These are phyloP conservation scores for Sinhomidia bicolor DNA, from an alignment of 2,888 invertebrate species.

Conservation along the genomic window DNA sequence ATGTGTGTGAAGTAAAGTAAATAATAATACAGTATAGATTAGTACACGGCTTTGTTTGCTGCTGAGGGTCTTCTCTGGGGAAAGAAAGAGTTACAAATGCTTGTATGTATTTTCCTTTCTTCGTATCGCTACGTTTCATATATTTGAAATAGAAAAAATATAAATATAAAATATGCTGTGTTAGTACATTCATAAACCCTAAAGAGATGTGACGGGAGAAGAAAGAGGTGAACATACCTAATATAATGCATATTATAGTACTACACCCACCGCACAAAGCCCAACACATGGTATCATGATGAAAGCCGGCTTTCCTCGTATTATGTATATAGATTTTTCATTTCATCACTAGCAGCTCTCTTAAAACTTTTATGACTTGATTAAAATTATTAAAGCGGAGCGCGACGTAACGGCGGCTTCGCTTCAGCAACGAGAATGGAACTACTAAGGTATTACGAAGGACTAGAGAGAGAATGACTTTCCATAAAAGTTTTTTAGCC, in stretches of 20 bases:
- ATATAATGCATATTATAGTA: neutral
- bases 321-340: slow-evolving; percentile 59
- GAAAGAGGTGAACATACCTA: neutral
- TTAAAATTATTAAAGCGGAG: slow-evolving; percentile 68
- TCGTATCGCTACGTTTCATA: no score
- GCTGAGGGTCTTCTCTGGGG: slow-evolving; percentile 47
- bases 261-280: neutral
- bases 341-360: slow-evolving; percentile 60
- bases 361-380: slow-evolving; percentile 72
- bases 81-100: slow-evolving; percentile 8
- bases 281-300: neutral
- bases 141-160: no score
- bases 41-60: slow-evolving; percentile 18
- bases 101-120: no score
- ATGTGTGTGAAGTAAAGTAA: no score
- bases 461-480: slow-evolving; percentile 16
- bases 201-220: neutral
- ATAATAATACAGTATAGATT: slow-evolving; percentile 34
- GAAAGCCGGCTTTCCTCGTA: slow-evolving; percentile 8
- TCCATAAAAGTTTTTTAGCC: slow-evolving; percentile 32
- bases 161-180: neutral
- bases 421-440: neutral
- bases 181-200: neutral
- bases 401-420: neutral
- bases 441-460: neutral